phyloP scores from a whole-genome alignment of 2,888 invertebrate genomes.

The Acronicta aceris region DNA sequence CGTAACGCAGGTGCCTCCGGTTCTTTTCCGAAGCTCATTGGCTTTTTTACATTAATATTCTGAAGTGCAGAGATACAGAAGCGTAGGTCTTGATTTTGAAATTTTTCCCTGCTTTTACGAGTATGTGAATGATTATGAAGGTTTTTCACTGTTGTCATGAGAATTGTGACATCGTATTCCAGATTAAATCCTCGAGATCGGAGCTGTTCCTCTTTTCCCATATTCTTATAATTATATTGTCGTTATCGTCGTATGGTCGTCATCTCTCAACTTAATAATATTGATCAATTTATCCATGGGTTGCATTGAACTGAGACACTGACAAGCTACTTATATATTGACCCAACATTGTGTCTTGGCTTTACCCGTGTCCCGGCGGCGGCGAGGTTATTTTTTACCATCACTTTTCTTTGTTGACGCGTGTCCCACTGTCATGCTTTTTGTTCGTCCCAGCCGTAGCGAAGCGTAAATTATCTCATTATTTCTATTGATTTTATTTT shows the following conservation, averaged over 20 bases:
- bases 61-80: constrained; percentile 23
- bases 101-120: not conserved
- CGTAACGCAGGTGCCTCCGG: constrained; percentile 81
- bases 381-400: constrained; percentile 46
- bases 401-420: constrained; percentile 75
- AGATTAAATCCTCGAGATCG: no score
- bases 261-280: no score
- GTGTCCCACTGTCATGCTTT: constrained; percentile 77
- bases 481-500: constrained; percentile 73
- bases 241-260: no score
- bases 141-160: no score
- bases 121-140: no score
- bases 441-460: constrained; percentile 73
- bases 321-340: no score
- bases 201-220: no score
- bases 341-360: constrained; percentile 43
- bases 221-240: no score
- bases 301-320: no score
- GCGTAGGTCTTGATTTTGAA: not conserved
- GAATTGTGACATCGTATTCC: no score
- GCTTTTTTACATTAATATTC: constrained; percentile 52
- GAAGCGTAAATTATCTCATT: constrained; percentile 78
- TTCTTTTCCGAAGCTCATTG: constrained; percentile 65
- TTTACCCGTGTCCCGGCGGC: constrained; percentile 31
- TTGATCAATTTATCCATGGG: no score